Evolutionary conservation across 2,113 vertebrate species (phyloP), one percentile per base, ranked within the genome.

Genomic region (Grammomys surdaster): DNA sequence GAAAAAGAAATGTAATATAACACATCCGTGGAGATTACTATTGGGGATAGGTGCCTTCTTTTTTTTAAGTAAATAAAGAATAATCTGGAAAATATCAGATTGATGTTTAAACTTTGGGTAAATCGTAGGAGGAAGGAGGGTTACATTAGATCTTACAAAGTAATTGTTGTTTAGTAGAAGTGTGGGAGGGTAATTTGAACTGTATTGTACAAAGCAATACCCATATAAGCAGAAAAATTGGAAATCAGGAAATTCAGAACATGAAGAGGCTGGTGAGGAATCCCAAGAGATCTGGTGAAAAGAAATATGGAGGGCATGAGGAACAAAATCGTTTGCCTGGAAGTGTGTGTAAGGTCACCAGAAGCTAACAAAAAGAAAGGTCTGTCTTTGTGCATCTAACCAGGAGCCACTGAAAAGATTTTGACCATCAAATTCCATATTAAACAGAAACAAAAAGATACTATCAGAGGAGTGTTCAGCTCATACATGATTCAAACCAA

Each of bases 21-120:
- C 10, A 63, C 75, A n/a, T 65, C 77, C 17, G 11, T 76, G 2
- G 24, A 63, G 1, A 88, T 75, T 33, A 90, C 58, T 60, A 28
- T 51, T 9, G 22, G 9, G 14, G 4, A 43, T 4, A 93, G 24
- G 78, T 69, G 28, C 2, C 8, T 69, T 70, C 43, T 7, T 5
- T 20, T 87, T 85, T 78, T 43, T 4, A 81, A 36, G 65, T 3
- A 88, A 90, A 91, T 40, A 69, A 12, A 43, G 51, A 77, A 63
- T 94, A 54, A 67, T 63, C 36, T 87, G 33, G 28, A 89, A 69
- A 87, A n/a, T 51, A 92, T 40, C 9, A 93, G 22, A 78, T 19
- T 82, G 31, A 78, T 94, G 36, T 75, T 7, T 24, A 94, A 73
- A 90, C 90, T 51, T 24, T 92, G 69, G 19, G 58, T 54, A 91